Evolutionary conservation across 2,888 invertebrate species (phyloP).

Genomic region (Psylliodes chrysocephalus): DNA sequence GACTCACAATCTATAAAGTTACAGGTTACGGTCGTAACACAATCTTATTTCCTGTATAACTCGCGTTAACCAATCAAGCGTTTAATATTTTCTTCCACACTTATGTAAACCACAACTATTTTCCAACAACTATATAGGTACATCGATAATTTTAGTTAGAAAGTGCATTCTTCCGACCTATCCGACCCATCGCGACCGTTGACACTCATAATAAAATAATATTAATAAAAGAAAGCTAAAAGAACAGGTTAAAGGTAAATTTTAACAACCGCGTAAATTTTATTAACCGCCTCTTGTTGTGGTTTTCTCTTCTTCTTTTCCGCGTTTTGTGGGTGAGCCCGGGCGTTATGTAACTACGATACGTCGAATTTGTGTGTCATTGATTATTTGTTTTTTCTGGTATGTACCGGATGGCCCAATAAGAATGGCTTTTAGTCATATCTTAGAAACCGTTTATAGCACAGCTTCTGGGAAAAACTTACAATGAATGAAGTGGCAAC

Average conservation of each 20-base stretch:
- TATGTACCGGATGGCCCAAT: too few relatives aligned
- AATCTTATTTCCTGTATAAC: too few relatives aligned
- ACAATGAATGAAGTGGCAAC: too few relatives aligned
- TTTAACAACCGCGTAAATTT: background rate
- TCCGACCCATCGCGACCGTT: conserved; percentile 10
- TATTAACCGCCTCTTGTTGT: background rate
- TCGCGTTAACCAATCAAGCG: background rate
- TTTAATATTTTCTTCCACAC: background rate
- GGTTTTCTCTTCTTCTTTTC: background rate
- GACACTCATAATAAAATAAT: conserved; percentile 10
- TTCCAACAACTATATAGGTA: too few relatives aligned
- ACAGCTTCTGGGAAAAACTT: too few relatives aligned
- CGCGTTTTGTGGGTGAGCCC: background rate
- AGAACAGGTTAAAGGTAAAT: conserved; percentile 10
- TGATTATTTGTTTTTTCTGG: too few relatives aligned
- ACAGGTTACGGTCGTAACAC: too few relatives aligned
- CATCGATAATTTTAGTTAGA: conserved; percentile 1
- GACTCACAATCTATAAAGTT: too few relatives aligned
- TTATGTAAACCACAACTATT: conserved; percentile 6
- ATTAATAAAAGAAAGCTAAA: conserved; percentile 6
- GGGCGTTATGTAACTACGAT: too few relatives aligned
- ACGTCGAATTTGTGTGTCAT: too few relatives aligned
- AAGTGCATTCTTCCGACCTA: conserved; percentile 12
- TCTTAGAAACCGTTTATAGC: too few relatives aligned
- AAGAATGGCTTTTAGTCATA: too few relatives aligned